Base-by-base conservation (phyloP, 2,888 invertebrate genomes). In the Danaus chrysippus region DNA sequence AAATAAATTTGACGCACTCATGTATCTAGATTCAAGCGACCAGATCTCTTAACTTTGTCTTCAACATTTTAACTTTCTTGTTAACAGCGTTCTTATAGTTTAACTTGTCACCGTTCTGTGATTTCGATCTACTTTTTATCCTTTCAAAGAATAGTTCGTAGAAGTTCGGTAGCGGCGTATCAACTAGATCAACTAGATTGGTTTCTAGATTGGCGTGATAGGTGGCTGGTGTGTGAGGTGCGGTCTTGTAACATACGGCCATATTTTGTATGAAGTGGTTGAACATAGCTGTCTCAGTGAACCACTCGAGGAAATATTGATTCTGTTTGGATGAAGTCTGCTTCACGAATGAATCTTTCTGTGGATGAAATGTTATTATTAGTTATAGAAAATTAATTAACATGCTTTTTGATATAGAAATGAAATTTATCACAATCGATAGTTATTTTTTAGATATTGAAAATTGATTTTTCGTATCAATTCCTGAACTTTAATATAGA, bases 201-300 rank as follows among this genome's bases (percentile, higher is more conserved):
- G 0, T 34, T 2, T 34, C 23, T 34, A 34, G 23, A 34, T 34
- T 34, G 0, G 70, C 69, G 0, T 70, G 58, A 41, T 71, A 63
- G 44, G 65, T 63, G 54, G 49, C 5, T 49, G 49, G 49, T 10
- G 43, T 5, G 43, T 11, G 11, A 12, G 71, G 72, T 3, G 69
- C 67, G 42, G 70, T 70, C 19, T 71, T 68, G 65, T 74, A 75
- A 15, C 75, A 64, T 0, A 72, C 70, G 0, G 84, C 80, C 87
- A 89, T 87, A 75, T 92, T 91, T 70, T 94, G 93, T 59, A 94
- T 91, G 81, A 95, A 96, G 57, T 94, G 93, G 66, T 94, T 93
- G 81, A 97, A 97, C 95, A 97, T 96, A 1, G 96, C 95, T 0
- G 96, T 96, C 78, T 97, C 96, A 0, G 95, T 93, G 83, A 97